Evolutionary conservation across 2,888 invertebrate genomes (phyloP).

Genomic region (Melanargia galathea): DNA sequence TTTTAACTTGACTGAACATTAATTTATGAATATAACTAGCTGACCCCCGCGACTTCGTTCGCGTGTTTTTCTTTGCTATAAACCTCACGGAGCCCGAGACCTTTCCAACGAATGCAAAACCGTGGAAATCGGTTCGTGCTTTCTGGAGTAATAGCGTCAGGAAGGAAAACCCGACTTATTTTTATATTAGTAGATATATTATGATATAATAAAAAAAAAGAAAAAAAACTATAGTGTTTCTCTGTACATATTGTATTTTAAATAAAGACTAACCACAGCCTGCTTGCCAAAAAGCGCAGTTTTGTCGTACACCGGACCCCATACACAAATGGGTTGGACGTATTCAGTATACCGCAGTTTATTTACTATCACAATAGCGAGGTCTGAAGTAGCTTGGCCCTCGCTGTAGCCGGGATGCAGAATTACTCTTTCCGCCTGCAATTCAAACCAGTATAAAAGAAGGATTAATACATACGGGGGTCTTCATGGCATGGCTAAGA

Average conservation of each 20-base stretch:
- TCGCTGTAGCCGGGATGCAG: conserved; percentile 64
- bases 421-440: conserved; percentile 61
- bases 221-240: no score
- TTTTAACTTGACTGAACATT: no score
- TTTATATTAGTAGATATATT: conserved; percentile 20
- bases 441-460: conserved; percentile 39
- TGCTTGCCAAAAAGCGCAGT: conserved; percentile 57
- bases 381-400: conserved; percentile 60
- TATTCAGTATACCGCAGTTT: conserved; percentile 61
- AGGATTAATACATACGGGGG: conserved; percentile 28
- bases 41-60: no score
- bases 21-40: no score
- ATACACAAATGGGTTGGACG: conserved; percentile 72
- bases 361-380: conserved; percentile 66
- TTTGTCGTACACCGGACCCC: conserved; percentile 73
- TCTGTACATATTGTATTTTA: not conserved
- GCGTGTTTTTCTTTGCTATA: no score
- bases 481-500: conserved; percentile 15
- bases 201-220: not conserved
- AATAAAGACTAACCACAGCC: conserved; percentile 57
- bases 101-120: no score
- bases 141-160: no score
- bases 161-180: no score
- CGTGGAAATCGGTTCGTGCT: no score
- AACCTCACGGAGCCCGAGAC: no score